phyloP scores from a whole-genome alignment of 2,797 vertebrate species.

The Acanthurus lineatus region DNA sequence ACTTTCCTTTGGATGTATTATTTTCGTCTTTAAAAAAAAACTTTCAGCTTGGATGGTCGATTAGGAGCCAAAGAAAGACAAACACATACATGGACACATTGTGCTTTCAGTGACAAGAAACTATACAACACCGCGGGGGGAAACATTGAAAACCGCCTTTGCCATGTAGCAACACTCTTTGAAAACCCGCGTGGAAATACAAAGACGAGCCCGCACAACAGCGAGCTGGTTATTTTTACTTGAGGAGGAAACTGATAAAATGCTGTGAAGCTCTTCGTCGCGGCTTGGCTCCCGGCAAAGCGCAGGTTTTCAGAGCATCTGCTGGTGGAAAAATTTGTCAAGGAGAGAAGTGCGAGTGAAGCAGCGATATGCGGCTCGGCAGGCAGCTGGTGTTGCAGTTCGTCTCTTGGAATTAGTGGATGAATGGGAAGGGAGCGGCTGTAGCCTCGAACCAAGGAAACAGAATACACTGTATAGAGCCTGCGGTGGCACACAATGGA shows the following conservation, averaged over 20 bases:
- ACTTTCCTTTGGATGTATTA: slow-evolving; percentile 44
- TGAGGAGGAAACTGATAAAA: slow-evolving; percentile 66
- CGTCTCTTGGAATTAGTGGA: slow-evolving; percentile 76
- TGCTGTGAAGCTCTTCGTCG: slow-evolving; percentile 64
- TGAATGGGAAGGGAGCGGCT: slow-evolving; percentile 75
- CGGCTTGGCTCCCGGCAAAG: slow-evolving; percentile 60
- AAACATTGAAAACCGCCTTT: slow-evolving; percentile 23
- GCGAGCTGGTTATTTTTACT: slow-evolving; percentile 68
- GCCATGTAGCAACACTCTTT: slow-evolving; percentile 50
- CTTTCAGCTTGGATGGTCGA: slow-evolving; percentile 31
- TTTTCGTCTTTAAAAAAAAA: not conserved
- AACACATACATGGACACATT: slow-evolving; percentile 45
- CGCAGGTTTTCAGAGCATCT: slow-evolving; percentile 60
- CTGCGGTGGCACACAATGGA: slow-evolving; percentile 65
- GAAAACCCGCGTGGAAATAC: slow-evolving; percentile 54
- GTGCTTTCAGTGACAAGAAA: slow-evolving; percentile 35
- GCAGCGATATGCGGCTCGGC: slow-evolving; percentile 61
- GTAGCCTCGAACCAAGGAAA: slow-evolving; percentile 53
- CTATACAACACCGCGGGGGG: slow-evolving; percentile 44
- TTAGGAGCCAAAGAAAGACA: not conserved
- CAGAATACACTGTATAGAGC: slow-evolving; percentile 34
- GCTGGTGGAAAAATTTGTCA: slow-evolving; percentile 37
- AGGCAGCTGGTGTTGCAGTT: slow-evolving; percentile 62
- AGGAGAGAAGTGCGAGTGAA: slow-evolving; percentile 49
- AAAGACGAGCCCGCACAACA: slow-evolving; percentile 49